Conservation (phyloP, 2,113 vertebrate genomes). For the Sinocyclocheilus grahami region DNA sequence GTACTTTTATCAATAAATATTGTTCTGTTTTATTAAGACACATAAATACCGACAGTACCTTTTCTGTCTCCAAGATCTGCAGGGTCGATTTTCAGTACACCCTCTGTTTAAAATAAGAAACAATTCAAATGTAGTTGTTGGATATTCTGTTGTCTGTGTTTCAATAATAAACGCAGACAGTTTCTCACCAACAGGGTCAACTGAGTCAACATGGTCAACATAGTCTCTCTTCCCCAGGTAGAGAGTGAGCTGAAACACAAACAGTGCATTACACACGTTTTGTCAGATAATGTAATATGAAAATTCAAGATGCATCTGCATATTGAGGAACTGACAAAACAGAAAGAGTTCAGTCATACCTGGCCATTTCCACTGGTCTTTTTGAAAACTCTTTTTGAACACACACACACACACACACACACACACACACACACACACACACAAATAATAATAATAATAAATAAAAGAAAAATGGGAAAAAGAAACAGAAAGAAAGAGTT, state of each 20-base stretch:
- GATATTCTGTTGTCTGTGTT: neutral
- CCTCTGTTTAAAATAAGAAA: conserved; percentile 63
- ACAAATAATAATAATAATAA: too few relatives aligned
- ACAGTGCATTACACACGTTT: neutral
- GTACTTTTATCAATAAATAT: too few relatives aligned
- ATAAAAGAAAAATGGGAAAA: neutral
- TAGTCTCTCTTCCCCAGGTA: conserved; percentile 77
- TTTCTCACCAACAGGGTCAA: conserved; percentile 71
- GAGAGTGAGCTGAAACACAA: conserved; percentile 68
- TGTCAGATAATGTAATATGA: neutral
- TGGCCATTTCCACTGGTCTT: conserved; percentile 74
- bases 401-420: too few relatives aligned
- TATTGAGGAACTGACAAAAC: neutral
- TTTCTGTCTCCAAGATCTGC: conserved; percentile 70
- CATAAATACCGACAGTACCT: conserved; percentile 60
- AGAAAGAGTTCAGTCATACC: conserved; percentile 54
- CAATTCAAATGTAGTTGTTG: neutral
- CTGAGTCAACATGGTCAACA: conserved; percentile 65
- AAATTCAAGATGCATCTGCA: neutral
- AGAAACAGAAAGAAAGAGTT: neutral
- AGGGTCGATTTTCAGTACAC: conserved; percentile 72
- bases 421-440: too few relatives aligned
- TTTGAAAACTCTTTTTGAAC: conserved; percentile 68
- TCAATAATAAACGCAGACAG: neutral
- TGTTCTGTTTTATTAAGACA: neutral